These are phyloP conservation scores for Sminthurides bifidus DNA, from an alignment of 1,140 invertebrate species.

Conservation along the genomic window DNA sequence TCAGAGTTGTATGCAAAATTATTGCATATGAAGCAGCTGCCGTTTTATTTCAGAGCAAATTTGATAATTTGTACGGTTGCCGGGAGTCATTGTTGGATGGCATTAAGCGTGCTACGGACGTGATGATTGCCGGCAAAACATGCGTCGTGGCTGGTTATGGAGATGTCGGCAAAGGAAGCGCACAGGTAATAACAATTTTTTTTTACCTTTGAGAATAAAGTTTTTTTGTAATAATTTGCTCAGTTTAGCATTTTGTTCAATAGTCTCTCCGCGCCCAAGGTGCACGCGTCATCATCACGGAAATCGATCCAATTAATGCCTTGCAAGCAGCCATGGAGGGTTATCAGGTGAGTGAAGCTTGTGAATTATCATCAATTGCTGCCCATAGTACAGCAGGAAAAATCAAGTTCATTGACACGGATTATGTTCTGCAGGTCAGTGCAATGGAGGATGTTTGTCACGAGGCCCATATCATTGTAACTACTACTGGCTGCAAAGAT, in stretches of 20 bases:
- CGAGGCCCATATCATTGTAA: constrained; percentile 92
- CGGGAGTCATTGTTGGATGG: constrained; percentile 96
- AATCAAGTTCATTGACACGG: constrained; percentile 1
- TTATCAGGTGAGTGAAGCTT: constrained; percentile 49
- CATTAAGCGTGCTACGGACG: constrained; percentile 93
- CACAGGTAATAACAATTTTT: constrained; percentile 45
- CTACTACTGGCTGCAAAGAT: constrained; percentile 91
- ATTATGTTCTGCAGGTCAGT: constrained; percentile 53
- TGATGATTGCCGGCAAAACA: constrained; percentile 98
- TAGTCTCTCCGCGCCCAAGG: constrained; percentile 82
- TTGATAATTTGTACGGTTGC: constrained; percentile 98
- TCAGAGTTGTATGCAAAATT: background rate
- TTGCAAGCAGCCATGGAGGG: constrained; percentile 98
- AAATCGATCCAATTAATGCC: constrained; percentile 99
- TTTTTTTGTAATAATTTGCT: background rate
- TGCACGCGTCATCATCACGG: constrained; percentile 88
- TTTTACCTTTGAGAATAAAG: background rate
- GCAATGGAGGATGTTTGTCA: constrained; percentile 93
- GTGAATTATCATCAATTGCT: no score
- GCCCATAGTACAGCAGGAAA: background rate
- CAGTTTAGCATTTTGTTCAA: background rate
- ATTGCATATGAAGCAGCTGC: background rate
- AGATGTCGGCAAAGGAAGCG: constrained; percentile 98
- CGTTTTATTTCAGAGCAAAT: constrained; percentile 69
- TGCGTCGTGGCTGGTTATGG: constrained; percentile 96